Percentiles rank a stretch among this genome's conserved stretches.
Conservation (phyloP, 1,140 invertebrate species). For the Drosophila kikkawai region DNA sequence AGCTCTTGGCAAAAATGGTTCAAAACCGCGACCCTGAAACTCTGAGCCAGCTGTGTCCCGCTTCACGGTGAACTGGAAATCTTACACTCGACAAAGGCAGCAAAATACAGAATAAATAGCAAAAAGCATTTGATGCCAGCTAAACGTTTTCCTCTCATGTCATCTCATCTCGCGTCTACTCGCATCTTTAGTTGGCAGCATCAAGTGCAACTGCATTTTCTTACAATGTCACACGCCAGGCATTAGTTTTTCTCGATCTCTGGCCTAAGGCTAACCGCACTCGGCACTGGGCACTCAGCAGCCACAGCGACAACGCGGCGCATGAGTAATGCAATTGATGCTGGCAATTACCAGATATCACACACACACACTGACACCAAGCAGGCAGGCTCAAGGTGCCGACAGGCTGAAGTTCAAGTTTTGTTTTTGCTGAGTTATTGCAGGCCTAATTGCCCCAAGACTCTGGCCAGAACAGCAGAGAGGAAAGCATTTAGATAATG, state of each 20-base stretch:
- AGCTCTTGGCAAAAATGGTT: constrained; percentile 54
- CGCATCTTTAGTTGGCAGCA: constrained; percentile 77
- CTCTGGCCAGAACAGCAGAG: constrained; percentile 39
- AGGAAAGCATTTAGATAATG: constrained; percentile 28
- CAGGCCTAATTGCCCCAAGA: constrained; percentile 59
- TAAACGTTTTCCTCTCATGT: constrained; percentile 50
- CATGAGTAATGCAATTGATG: constrained; percentile 79
- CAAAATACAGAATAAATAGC: constrained; percentile 11
- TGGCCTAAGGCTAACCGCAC: constrained; percentile 62
- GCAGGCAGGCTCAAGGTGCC: constrained; percentile 55
- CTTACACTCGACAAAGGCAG: constrained; percentile 43
- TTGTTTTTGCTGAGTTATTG: constrained; percentile 56
- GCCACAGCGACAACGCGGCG: constrained; percentile 50
- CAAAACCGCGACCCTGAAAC: constrained; percentile 59
- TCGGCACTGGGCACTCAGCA: constrained; percentile 10
- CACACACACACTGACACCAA: constrained; percentile 10
- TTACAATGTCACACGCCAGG: constrained; percentile 71
- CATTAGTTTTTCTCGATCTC: constrained; percentile 69
- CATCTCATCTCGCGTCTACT: constrained; percentile 40
- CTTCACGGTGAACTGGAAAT: constrained; percentile 73
- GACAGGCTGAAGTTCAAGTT: constrained; percentile 79
- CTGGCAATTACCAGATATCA: constrained; percentile 67
- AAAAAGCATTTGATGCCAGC: constrained; percentile 36
- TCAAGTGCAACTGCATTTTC: constrained; percentile 81
- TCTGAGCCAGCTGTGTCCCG: constrained; percentile 56